Evolutionary conservation across 2,797 vertebrate species (phyloP).

Genomic region (Muscicapa comitata): DNA sequence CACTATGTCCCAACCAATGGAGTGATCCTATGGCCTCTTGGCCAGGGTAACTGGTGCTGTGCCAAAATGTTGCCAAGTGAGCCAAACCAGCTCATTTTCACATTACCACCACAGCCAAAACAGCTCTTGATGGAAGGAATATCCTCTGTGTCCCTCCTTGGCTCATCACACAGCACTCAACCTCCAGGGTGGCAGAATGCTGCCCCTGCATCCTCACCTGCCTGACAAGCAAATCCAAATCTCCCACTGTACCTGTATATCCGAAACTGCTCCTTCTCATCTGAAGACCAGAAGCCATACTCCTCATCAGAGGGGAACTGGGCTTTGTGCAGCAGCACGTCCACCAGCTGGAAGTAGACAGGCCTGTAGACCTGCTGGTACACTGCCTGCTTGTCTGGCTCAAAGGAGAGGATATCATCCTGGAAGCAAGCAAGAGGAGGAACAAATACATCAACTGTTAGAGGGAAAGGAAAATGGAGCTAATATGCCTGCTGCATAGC

Average conservation of each 20-base stretch:
- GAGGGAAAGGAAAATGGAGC: neutral
- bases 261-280: slow-evolving; percentile 97
- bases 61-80: neutral
- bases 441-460: slow-evolving; percentile 56
- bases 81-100: neutral
- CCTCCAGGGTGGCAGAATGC: neutral
- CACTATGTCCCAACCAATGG: neutral
- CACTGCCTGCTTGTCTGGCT: slow-evolving; percentile 90
- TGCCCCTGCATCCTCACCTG: neutral
- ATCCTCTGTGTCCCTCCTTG: neutral
- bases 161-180: neutral
- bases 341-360: slow-evolving; percentile 97
- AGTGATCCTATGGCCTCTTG: neutral
- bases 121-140: neutral
- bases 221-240: neutral
- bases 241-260: slow-evolving; percentile 87
- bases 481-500: slow-evolving; percentile 41
- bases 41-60: neutral
- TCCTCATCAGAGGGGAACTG: slow-evolving; percentile 97
- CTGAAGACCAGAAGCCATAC: slow-evolving; percentile 93
- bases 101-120: neutral
- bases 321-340: slow-evolving; percentile 95
- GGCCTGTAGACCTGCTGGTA: slow-evolving; percentile 97
- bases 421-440: slow-evolving; percentile 52
- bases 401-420: slow-evolving; percentile 97